Conservation (phyloP, 2,888 invertebrate species). For the Nomada lathburiana region DNA sequence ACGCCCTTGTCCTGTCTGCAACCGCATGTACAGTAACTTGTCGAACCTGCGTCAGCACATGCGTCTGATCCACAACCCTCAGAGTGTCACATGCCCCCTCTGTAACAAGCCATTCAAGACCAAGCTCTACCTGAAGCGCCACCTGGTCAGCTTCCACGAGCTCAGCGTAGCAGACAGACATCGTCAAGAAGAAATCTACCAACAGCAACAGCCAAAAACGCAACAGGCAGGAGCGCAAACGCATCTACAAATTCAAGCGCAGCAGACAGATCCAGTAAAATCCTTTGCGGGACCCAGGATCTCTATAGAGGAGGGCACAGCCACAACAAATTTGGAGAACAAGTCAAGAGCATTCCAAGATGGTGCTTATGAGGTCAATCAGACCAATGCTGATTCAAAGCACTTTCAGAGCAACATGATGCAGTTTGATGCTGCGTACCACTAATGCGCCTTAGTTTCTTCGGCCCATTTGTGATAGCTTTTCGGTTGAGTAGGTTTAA, state of each 20-base stretch:
- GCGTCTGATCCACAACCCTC: conserved; percentile 88
- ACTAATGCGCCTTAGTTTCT: conserved; percentile 78
- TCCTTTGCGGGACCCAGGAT: conserved; percentile 40
- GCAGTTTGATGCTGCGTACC: conserved; percentile 83
- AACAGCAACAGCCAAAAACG: conserved; percentile 78
- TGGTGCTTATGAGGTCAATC: conserved; percentile 72
- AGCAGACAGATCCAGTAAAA: conserved; percentile 49
- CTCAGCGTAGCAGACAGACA: conserved; percentile 82
- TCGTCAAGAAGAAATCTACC: conserved; percentile 83
- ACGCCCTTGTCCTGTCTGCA: conserved; percentile 88
- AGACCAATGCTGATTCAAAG: conserved; percentile 73
- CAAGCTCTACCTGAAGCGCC: conserved; percentile 87
- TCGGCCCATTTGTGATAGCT: conserved; percentile 55
- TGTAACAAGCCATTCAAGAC: conserved; percentile 88
- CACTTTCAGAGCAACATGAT: conserved; percentile 79
- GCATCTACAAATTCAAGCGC: conserved; percentile 63
- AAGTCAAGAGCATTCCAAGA: conserved; percentile 79
- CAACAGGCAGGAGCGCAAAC: conserved; percentile 69
- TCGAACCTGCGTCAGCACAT: conserved; percentile 88
- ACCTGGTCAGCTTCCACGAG: conserved; percentile 87
- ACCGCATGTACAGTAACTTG: conserved; percentile 88
- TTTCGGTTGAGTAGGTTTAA: conserved; percentile 58
- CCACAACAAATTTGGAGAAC: conserved; percentile 63
- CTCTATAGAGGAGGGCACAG: conserved; percentile 42
- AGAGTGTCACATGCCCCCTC: conserved; percentile 87